Percentiles rank a stretch among this genome's conserved stretches.
phyloP scores from a whole-genome alignment of 2,888 invertebrate species.

The Troides oblongomaculatus region DNA sequence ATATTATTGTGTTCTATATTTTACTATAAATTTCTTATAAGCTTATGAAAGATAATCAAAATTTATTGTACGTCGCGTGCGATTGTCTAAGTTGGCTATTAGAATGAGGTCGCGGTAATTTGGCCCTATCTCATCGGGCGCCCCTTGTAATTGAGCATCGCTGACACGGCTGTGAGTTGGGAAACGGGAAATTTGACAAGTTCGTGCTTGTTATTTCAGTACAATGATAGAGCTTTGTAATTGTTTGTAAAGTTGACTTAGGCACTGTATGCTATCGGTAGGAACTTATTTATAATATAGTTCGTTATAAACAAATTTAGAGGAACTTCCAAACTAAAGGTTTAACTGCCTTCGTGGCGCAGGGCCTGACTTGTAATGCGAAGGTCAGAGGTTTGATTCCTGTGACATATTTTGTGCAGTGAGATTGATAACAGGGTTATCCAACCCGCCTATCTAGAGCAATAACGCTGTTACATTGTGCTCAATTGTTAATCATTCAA shows the following conservation, averaged over 20 bases:
- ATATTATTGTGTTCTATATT: neutral
- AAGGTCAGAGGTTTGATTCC: no score
- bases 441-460: no score
- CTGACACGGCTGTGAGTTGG: constrained; percentile 22
- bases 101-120: constrained; percentile 16
- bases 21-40: neutral
- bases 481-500: no score
- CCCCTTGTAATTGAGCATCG: constrained; percentile 18
- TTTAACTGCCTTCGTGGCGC: no score
- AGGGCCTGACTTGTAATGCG: no score
- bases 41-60: neutral
- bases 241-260: constrained; percentile 6
- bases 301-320: neutral
- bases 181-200: constrained; percentile 27
- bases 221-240: constrained; percentile 6
- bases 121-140: constrained; percentile 15
- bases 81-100: constrained; percentile 13
- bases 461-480: no score
- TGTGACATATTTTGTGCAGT: no score
- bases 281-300: neutral
- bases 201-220: constrained; percentile 17
- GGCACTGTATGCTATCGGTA: neutral
- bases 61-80: neutral
- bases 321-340: neutral
- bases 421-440: no score